Base-by-base conservation (phyloP, 1,140 invertebrate species). In the Zaprionus ghesquierei region DNA sequence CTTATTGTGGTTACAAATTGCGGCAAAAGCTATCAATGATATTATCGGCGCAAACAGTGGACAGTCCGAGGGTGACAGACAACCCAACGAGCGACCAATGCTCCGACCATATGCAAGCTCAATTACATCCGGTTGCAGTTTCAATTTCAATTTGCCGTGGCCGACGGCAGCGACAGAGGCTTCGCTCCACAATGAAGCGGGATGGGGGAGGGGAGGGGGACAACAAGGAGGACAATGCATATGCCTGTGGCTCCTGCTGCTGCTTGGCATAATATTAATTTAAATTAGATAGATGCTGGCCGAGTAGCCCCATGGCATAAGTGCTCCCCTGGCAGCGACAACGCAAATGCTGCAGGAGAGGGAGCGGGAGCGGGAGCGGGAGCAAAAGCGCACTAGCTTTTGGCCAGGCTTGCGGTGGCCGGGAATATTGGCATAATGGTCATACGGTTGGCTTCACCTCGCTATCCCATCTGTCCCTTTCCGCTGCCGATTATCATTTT, bases 61-160 rank as follows among this genome's bases (percentile, higher is more conserved):
- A 64, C 60, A 29, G 38, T 25, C 58, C 27, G 27, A 31, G 59
- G 15, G 54, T 12, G 31, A 27, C 41, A n/a, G 63, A 59, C 61
- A 33, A 59, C 25, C 38, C 10, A 58, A 44, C 27, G 61, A 56
- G 33, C 63, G 38, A 29, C 44, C 22, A 29, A 29, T 18, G 29
- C 62, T 58, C 6, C 69, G 44, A 51, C 73, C 69, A 66, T 77
- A 84, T 79, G 82, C 84, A 89, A 74, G 84, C 82, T 80, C 82
- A 89, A 87, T 87, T 87, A 87, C 84, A 89, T 87, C 82, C 82
- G 82, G 82, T 89, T 87, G 82, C 80, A 87, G 82, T 87, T 87
- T 89, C 84, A 89, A 87, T 87, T 87, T 87, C 82, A 87, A 89
- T 87, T 87, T 87, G 76, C 76, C 75, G 51, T 79, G 69, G 29